Evolutionary conservation across 2,888 invertebrate genomes (phyloP), one percentile per base, ranked within the genome.

Genomic region (Serripes groenlandicus): DNA sequence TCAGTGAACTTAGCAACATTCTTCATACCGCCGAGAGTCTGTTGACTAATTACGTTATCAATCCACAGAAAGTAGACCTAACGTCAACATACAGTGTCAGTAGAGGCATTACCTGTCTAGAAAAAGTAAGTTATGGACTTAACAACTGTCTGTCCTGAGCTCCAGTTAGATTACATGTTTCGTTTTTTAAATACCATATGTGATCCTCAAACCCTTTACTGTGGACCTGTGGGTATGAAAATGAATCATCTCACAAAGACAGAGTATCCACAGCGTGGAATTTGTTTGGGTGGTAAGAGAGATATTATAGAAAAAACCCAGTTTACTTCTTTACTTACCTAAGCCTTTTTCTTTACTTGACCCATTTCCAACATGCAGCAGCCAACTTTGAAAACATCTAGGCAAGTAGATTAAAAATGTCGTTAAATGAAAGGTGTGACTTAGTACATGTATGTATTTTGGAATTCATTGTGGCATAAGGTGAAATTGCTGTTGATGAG

Each of bases 41-140:
- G 49, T 90, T 91, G 0, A 88, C 91, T 21, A 89, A 89, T 64
- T 91, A 92, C 73, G 83, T 81, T 30, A 78, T 64, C 15, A 88
- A 90, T 64, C 71, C 78, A 37, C 90, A 92, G 81, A 83, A 89
- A 56, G 91, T 93, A 21, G 90, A 90, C 64, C 86, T 93, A n/a
- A 80, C 85, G 4, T 88, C 85, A 3, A 72, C 82, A n/a, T 92
- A 90, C 84, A 88, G 86, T 42, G 70, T 81, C 21, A 75, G 88
- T 9, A 78, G 86, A 32, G 88, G 89, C 1, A 85, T 91, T 4
- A 90, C 91, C 9, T 92, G 91, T 85, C 84, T 93, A 26, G 88
- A 90, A 30, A 93, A 93, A 89, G 92, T 93, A 78, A 60, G 54
- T 15, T 15, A 15, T 15, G 54, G 23, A n/a, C 54, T 54, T 23